Evolutionary conservation across 2,113 vertebrate genomes (phyloP), one percentile per base, ranked within the genome.

Genomic region (Apodemus speciosus): DNA sequence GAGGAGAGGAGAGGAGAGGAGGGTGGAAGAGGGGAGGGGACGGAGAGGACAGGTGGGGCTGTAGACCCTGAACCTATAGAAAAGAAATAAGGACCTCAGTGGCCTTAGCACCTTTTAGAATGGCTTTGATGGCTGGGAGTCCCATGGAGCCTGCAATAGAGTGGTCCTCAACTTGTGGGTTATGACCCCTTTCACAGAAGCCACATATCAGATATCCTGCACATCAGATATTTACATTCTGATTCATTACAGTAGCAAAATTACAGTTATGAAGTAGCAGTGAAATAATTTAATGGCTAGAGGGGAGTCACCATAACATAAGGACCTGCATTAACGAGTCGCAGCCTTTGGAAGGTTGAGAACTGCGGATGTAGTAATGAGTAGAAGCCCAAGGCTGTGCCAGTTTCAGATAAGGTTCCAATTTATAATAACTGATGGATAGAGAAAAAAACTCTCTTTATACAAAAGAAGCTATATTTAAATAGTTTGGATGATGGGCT

Each of bases 391-490:
- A 14, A 35, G 30, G 68, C 6, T 72, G 91, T 60, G 46, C 73
- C 35, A 85, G 51, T 32, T 58, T 49, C 58, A 92, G 43, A 75
- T 76, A 83, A 80, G 87, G 8, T 49, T 93, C 53, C 53, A 76
- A 27, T 85, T 90, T 43, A 38, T 71, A 77, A 73, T 2, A 84
- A 58, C 4, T 49, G 35, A 49, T 73, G 38, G 6, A 68, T 56
- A 87, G 21, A 91, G 66, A 53, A 90, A 92, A 95, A 95, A 1
- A 20, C 2, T 68, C 30, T 66, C 84, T 81, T 94, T 71, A 5
- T 56, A 9, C 2, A 88, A 30, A 32, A 94, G 69, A 91, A 94
- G 21, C 21, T 77, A 76, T 14, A 15, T 85, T 40, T 88, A 84
- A 85, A 58, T 80, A 68, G 68, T 92, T 88, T 81, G 66, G 20